Base-by-base conservation (phyloP, 2,888 invertebrate genomes). In the Dermolepida albohirtum region DNA sequence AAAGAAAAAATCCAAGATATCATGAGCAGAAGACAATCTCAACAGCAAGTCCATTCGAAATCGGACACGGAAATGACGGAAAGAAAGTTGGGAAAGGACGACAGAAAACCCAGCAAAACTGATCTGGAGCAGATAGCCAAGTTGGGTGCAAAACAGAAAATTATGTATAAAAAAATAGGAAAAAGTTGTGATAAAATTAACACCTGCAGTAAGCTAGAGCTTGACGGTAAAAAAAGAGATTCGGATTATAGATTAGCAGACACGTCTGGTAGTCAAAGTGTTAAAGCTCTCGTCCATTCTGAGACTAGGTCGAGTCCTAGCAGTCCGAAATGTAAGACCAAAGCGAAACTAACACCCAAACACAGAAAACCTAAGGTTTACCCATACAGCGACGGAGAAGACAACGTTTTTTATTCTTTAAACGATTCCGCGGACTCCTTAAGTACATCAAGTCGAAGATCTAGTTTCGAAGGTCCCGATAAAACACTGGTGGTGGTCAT, bases 241-340 rank as follows among this genome's bases (percentile, higher is more conserved):
- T 84, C 85, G 62, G 87, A 87, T 59, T 88, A 88, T 72, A 82
- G 87, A 17, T 86, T 87, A 72, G 85, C 86, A 1, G 87, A 87
- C 55, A 85, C 86, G n/a, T 85, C 86, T 0, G 34, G 29, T 2
- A 84, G 84, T 64, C 85, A 85, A 67, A 84, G 82, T 8, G 85
- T 86, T 0, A 86, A 86, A 74, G 86, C 86, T 1, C 80, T 86
- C 71, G 82, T 87, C 1, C 87, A 86, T 70, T 79, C 83, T 8
- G 85, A 82, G 68, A 79, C 78, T n/a, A 76, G 81, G 52, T 82
- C 82, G 0, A 81, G 80, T 68, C 83, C 83, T 0, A 78, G 78
- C 66, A 82, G 81, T 64, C 83, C 83, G 0, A 83, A 83, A 70
- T 79, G 81, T 66, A 80, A 81, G 64, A 80, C 76, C 64, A 83